Conservation (phyloP, 2,888 invertebrate genomes). For the Rhabditoides inermis region DNA sequence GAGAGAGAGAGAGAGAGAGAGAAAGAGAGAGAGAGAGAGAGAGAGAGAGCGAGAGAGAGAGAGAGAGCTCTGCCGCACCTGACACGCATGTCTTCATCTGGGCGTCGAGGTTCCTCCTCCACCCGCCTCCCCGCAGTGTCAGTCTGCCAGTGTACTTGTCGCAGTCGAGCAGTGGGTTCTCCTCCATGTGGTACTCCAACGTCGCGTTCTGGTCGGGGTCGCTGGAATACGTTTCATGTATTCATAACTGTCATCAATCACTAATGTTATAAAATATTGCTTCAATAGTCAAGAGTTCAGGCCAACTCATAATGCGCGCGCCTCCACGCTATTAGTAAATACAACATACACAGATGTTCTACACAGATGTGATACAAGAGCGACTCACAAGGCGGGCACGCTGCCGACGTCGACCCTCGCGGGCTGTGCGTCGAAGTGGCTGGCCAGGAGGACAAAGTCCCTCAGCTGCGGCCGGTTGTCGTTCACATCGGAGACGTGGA, state of each 20-base stretch:
- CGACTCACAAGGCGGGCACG: constrained; percentile 45
- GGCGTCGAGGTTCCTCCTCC: constrained; percentile 40
- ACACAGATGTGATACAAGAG: neutral
- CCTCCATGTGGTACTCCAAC: constrained; percentile 41
- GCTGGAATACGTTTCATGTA: constrained; percentile 18
- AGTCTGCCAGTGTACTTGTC: constrained; percentile 41
- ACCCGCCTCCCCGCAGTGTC: constrained; percentile 25
- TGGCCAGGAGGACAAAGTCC: constrained; percentile 77
- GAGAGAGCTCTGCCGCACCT: too few relatives aligned
- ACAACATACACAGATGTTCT: neutral
- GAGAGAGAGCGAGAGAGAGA: too few relatives aligned
- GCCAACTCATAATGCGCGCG: too few relatives aligned
- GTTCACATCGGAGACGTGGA: constrained; percentile 59
- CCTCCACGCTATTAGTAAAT: neutral
- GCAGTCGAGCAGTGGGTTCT: constrained; percentile 37
- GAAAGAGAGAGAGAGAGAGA: too few relatives aligned
- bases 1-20: too few relatives aligned
- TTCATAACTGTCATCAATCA: neutral
- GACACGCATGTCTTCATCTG: constrained; percentile 42
- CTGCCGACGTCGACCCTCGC: constrained; percentile 27
- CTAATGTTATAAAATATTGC: neutral
- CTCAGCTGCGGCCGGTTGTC: constrained; percentile 85
- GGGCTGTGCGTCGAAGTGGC: constrained; percentile 24
- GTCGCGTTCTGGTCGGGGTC: constrained; percentile 50
- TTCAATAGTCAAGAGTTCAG: neutral